Percentiles rank a stretch among this genome's conserved stretches.
These are phyloP conservation scores for Mermis nigrescens DNA, from an alignment of 2,888 invertebrate species.

Conservation along the genomic window DNA sequence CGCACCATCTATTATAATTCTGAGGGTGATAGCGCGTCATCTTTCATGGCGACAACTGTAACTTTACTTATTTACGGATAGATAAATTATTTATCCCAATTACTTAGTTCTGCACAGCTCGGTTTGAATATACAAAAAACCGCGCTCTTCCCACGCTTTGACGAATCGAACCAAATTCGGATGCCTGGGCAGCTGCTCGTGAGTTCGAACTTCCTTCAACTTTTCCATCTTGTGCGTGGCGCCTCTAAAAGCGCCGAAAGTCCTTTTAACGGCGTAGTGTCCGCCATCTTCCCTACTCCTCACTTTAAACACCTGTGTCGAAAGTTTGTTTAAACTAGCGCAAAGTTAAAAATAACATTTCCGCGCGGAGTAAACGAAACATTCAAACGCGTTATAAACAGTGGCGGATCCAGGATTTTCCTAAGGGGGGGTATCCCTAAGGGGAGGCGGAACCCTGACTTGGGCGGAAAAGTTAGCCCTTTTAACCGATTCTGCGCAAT, in stretches of 20 bases:
- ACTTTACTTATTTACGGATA: too few relatives aligned
- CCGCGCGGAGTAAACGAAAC: neutral
- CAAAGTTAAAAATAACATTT: neutral
- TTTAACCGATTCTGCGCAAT: neutral
- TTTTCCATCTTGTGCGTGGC: slow-evolving; percentile 42
- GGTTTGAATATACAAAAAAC: slow-evolving; percentile 48
- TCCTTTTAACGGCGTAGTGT: slow-evolving; percentile 51
- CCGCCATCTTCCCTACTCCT: slow-evolving; percentile 46
- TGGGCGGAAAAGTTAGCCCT: too few relatives aligned
- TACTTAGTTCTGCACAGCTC: slow-evolving; percentile 47
- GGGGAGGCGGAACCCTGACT: too few relatives aligned
- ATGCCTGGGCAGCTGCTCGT: slow-evolving; percentile 48
- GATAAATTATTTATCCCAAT: too few relatives aligned
- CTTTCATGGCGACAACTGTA: too few relatives aligned
- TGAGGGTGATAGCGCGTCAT: too few relatives aligned
- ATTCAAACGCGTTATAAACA: neutral
- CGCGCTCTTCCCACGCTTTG: slow-evolving; percentile 53
- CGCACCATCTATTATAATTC: too few relatives aligned
- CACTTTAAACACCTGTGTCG: slow-evolving; percentile 45
- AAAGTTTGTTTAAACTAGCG: neutral
- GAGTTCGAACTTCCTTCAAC: slow-evolving; percentile 48
- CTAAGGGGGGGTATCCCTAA: too few relatives aligned
- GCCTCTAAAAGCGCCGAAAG: slow-evolving; percentile 44
- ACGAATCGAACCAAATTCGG: slow-evolving; percentile 48
- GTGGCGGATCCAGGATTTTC: neutral